phyloP scores from a whole-genome alignment of 1,140 invertebrate genomes.

The Lerema accius region DNA sequence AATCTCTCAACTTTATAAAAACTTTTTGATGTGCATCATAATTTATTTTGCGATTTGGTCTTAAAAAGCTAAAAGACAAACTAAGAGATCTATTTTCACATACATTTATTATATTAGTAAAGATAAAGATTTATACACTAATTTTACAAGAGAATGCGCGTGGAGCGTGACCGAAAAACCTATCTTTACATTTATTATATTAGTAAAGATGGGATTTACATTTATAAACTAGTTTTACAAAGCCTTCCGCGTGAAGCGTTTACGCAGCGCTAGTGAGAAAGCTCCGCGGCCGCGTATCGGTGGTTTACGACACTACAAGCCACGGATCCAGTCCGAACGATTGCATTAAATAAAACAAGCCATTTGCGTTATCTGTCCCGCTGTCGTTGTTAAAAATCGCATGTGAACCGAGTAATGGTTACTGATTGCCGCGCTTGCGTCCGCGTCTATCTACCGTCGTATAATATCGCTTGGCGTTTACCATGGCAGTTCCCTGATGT shows the following conservation, averaged over 20 bases:
- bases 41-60: too few relatives aligned
- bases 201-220: too few relatives aligned
- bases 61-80: too few relatives aligned
- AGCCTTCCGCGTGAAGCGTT: not conserved
- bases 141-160: too few relatives aligned
- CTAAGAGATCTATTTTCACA: too few relatives aligned
- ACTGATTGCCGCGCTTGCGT: not conserved
- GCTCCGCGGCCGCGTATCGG: conserved; percentile 1
- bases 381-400: conserved; percentile 14
- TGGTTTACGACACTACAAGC: conserved; percentile 13
- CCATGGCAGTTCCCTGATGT: not conserved
- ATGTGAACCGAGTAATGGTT: not conserved
- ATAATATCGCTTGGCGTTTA: not conserved
- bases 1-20: too few relatives aligned
- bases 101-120: too few relatives aligned
- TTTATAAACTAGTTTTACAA: too few relatives aligned
- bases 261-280: conserved; percentile 9
- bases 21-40: too few relatives aligned
- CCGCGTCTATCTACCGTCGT: not conserved
- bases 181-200: too few relatives aligned
- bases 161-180: too few relatives aligned
- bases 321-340: conserved; percentile 14
- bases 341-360: conserved; percentile 26
- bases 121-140: too few relatives aligned
- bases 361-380: conserved; percentile 21